Evolutionary conservation across 2,888 invertebrate genomes (phyloP), one percentile per base, ranked within the genome.

Genomic region (Sinhomidia bicolor): DNA sequence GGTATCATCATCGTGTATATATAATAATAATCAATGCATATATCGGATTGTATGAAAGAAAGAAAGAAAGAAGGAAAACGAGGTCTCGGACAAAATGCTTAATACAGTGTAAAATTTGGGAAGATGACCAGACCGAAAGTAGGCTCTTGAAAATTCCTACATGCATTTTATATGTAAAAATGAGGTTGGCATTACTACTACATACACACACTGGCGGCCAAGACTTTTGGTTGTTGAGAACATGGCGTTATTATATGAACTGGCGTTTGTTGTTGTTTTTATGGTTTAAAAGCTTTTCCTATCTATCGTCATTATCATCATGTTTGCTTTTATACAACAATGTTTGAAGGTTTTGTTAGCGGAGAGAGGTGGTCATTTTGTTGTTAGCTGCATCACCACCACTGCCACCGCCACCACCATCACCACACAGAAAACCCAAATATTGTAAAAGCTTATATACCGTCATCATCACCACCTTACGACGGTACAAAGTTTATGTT

Each of bases 1-100:
- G 78, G 78, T 51, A 85, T 78, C 78, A 76, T 78, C 23, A 17
- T 76, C n/a, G n/a, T n/a, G n/a, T n/a, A n/a, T n/a, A n/a, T n/a
- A n/a, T n/a, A n/a, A n/a, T n/a, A n/a, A 65, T 85, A 57, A 79
- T 79, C 32, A 41, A 79, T 41, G 57, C 68, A 71, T 60, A 60
- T 68, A 36, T 76, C 51, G 76, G n/a, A 26, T 51, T 76, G 76
- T 76, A 76, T 29, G 29, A 76, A n/a, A n/a, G n/a, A n/a, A n/a
- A n/a, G n/a, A n/a, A n/a, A n/a, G n/a, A n/a, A n/a, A n/a, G n/a
- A n/a, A n/a, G n/a, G n/a, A n/a, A 76, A 76, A 76, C 51, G 76
- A 51, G 51, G 51, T 76, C 51, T 51, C 29, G 20, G 12, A 44
- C n/a, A 26, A 76, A 76, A 29, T 26, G 51, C 29, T 76, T 76